Percentiles rank a stretch among this genome's conserved stretches.
Evolutionary conservation across 2,113 vertebrate species (phyloP).

Genomic region (Corydoras sp.): DNA sequence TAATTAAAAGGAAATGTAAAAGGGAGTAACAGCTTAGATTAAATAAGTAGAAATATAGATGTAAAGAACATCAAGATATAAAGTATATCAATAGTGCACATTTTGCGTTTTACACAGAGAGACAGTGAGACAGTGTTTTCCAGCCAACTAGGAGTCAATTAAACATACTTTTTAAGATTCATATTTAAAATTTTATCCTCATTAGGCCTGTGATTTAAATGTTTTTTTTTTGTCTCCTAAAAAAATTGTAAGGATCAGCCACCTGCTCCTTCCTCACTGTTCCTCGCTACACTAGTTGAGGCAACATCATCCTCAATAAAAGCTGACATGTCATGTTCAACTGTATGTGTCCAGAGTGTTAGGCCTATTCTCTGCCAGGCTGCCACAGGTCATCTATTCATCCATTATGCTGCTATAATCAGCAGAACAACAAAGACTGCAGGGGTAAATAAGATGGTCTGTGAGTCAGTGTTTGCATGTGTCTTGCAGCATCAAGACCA

Average conservation of each 20-base stretch:
- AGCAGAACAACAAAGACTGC: constrained; percentile 23
- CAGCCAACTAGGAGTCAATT: no score
- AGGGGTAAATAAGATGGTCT: constrained; percentile 17
- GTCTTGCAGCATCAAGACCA: background rate
- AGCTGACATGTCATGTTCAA: constrained; percentile 20
- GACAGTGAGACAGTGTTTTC: no score
- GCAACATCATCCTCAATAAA: constrained; percentile 20
- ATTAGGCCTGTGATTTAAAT: no score
- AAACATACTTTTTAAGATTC: no score
- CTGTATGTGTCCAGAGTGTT: constrained; percentile 8
- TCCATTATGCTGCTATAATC: constrained; percentile 30
- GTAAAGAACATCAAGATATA: background rate
- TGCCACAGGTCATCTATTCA: constrained; percentile 21
- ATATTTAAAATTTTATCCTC: no score
- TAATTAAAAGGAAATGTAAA: no score
- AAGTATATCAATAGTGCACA: background rate
- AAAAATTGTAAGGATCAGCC: constrained; percentile 4
- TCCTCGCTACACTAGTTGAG: background rate
- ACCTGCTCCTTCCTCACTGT: background rate
- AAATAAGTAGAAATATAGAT: background rate
- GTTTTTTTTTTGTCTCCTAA: no score
- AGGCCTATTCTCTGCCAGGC: constrained; percentile 6
- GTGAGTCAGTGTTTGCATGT: constrained; percentile 9
- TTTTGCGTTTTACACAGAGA: no score
- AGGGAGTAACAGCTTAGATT: no score